Evolutionary conservation across 2,113 vertebrate genomes (phyloP).

Genomic region (Nothocercus nigrocapillus): DNA sequence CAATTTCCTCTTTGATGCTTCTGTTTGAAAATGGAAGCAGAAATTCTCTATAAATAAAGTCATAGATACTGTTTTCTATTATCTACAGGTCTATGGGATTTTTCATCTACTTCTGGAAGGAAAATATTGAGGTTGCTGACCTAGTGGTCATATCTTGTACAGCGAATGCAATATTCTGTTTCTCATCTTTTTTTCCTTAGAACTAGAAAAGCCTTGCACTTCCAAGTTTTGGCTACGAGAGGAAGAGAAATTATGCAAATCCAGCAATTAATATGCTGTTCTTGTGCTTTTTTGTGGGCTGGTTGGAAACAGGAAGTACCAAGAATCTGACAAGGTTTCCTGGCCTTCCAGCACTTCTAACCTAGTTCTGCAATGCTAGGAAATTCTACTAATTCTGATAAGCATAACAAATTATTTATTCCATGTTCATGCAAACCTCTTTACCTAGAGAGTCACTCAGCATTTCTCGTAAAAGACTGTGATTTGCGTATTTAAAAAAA

Average conservation of each 20-base stretch:
- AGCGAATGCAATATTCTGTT: neutral
- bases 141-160: neutral
- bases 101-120: neutral
- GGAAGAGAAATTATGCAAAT: neutral
- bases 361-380: neutral
- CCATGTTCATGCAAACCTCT: conserved; percentile 1
- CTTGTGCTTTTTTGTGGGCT: neutral
- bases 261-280: neutral
- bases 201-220: neutral
- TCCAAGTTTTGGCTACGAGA: neutral
- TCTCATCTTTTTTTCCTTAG: neutral
- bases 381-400: neutral
- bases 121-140: neutral
- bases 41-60: neutral
- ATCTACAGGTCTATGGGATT: neutral
- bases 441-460: neutral
- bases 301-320: neutral
- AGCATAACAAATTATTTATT: neutral
- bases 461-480: conserved; percentile 23
- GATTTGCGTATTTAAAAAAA: neutral
- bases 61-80: neutral
- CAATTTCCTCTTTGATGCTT: neutral
- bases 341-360: neutral
- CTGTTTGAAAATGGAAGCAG: neutral
- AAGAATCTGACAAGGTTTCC: neutral